Conservation (phyloP, 37 sponge, comb jelly and placozoan genomes). For the Ephydatia muelleri region DNA sequence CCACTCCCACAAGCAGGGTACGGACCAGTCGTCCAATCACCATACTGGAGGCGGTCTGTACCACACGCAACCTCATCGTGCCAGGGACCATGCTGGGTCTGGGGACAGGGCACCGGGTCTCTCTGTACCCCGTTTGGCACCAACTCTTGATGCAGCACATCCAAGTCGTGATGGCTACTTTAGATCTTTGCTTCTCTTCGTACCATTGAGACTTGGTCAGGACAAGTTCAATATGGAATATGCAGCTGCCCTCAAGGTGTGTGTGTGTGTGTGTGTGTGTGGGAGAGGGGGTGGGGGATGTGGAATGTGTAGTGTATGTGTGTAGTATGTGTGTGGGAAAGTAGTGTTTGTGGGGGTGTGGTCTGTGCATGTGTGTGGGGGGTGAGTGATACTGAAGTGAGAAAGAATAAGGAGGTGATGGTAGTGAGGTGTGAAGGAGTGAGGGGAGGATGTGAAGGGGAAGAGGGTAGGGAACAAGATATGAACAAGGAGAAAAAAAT, state of each 20-base stretch:
- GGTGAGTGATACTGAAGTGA: no score
- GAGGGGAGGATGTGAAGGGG: no score
- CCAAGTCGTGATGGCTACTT: not conserved
- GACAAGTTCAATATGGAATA: slow-evolving; percentile 87
- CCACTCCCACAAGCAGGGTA: no score
- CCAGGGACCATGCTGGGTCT: not conserved
- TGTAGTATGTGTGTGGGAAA: not conserved
- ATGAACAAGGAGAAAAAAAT: no score
- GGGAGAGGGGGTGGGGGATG: not conserved
- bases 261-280: not conserved
- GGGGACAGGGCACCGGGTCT: not conserved
- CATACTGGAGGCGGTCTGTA: not conserved
- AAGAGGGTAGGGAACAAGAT: no score
- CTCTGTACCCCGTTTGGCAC: not conserved
- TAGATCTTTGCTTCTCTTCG: slow-evolving; percentile 82
- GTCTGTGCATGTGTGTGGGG: no score
- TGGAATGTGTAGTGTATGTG: not conserved
- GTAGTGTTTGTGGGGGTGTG: not conserved
- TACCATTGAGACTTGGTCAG: slow-evolving; percentile 93
- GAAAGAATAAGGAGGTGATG: no score
- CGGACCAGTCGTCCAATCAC: not conserved
- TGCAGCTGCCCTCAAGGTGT: slow-evolving; percentile 79
- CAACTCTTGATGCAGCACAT: not conserved
- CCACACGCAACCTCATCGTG: not conserved
- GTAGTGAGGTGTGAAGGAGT: no score